A percentile compares a stretch with the other conserved stretches of the same genome.
Conservation (phyloP, 2,113 vertebrate genomes). For the Cairina moschata region DNA sequence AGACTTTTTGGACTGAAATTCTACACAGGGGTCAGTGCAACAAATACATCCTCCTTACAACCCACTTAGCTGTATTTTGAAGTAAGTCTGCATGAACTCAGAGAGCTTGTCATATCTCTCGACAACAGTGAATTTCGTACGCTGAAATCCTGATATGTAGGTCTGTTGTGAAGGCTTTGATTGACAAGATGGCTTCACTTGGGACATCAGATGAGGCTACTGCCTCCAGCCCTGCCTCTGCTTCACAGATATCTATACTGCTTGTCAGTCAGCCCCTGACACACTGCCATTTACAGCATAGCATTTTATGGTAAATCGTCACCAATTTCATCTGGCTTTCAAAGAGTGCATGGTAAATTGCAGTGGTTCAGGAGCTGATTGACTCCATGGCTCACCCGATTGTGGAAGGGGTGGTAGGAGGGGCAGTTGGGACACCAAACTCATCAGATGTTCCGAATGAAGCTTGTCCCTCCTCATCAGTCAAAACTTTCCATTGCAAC, state of each 20-base stretch:
- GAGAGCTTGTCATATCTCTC: neutral
- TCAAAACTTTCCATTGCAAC: neutral
- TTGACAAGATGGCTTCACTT: slow-evolving; percentile 23
- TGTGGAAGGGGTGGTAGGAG: neutral
- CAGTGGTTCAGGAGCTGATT: neutral
- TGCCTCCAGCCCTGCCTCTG: neutral
- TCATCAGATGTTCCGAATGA: neutral
- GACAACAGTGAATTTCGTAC: neutral
- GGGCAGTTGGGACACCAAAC: neutral
- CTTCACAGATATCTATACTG: neutral
- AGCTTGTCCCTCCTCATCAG: neutral
- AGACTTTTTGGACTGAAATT: neutral
- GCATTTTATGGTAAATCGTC: neutral
- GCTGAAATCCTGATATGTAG: neutral
- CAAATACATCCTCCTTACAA: neutral
- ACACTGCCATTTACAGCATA: neutral
- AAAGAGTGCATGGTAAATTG: neutral
- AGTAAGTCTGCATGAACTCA: neutral
- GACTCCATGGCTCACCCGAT: neutral
- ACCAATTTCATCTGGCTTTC: neutral
- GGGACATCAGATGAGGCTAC: neutral
- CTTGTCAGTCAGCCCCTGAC: slow-evolving; percentile 28
- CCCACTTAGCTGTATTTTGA: neutral
- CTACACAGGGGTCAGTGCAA: neutral
- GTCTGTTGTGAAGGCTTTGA: slow-evolving; percentile 11